Evolutionary conservation across 1,140 invertebrate genomes (phyloP), one percentile per base, ranked within the genome.

Genomic region (Calycopis cecrops): DNA sequence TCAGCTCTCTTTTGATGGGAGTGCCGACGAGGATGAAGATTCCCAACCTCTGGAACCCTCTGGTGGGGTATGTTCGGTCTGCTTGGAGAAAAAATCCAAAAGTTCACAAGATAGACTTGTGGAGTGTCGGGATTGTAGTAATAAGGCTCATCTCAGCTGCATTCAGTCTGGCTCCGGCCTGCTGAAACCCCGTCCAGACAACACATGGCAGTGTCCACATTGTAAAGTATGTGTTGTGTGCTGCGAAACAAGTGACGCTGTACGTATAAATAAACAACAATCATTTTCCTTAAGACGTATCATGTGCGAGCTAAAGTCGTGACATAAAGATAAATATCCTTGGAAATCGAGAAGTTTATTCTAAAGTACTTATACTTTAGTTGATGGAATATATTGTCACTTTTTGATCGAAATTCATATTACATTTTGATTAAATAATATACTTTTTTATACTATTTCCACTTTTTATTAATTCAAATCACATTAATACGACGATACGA

Each of bases 81-180:
- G 90, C 60, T 85, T 88, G 47, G 69, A 88, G 16, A 89, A 90
- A 48, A 89, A 88, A 62, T 85, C 87, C 62, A 81, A 88, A 62
- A 91, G 91, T 0, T 88, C 90, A 16, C 87, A 83, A 65, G 94
- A 95, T 71, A 89, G 89, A 48, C 88, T 96, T 37, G 89, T 96
- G 1, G 89, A 92, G 57, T 96, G 95, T 76, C 87, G 92, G 50
- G 94, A 95, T 76, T 96, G 95, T 64, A 93, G 92, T 52, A 93
- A 93, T 55, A 93, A 93, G 91, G 92, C 92, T 44, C 92, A 93
- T 80, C 88, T 90, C 14, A 90, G 88, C 62, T 93, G 92, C 64
- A 88, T 93, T 55, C 92, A 92, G 67, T 88, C 91, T 14, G 91
- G 92, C 35, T 90, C 91, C 61, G 89, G 91, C 57, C 87, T 92